These are phyloP conservation scores for Coregonus clupeaformis DNA, from an alignment of 2,113 vertebrate genomes.

Conservation along the genomic window DNA sequence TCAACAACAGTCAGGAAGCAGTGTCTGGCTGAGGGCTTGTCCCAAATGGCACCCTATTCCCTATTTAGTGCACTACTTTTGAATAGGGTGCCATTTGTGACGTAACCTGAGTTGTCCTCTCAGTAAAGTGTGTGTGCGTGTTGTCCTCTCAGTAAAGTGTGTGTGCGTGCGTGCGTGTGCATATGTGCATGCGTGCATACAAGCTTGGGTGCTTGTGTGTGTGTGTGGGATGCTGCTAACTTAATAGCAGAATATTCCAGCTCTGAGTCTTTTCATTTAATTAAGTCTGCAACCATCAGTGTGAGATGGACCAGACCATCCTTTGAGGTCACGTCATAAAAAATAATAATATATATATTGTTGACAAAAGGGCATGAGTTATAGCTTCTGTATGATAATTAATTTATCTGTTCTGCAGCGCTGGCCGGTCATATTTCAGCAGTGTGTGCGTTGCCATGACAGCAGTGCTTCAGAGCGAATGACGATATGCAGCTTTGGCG, in stretches of 20 bases:
- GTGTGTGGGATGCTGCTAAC: slow-evolving; percentile 17
- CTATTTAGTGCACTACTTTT: background rate
- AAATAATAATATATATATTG: no score
- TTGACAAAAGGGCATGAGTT: background rate
- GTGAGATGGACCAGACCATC: background rate
- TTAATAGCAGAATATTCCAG: slow-evolving; percentile 37
- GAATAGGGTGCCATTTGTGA: background rate
- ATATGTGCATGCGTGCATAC: background rate
- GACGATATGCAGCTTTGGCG: slow-evolving; percentile 6
- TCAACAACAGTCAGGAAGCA: background rate
- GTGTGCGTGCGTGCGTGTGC: background rate
- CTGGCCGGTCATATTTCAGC: background rate
- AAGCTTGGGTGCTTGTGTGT: no score
- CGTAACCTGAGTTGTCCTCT: background rate
- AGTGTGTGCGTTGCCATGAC: slow-evolving; percentile 9
- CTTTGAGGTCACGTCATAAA: background rate
- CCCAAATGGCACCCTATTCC: no score
- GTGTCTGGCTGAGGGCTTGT: no score
- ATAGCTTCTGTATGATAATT: background rate
- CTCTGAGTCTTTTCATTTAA: slow-evolving; percentile 32
- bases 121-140: background rate
- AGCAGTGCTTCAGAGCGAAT: background rate
- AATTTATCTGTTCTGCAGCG: background rate
- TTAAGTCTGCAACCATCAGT: slow-evolving; percentile 3
- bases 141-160: background rate